Evolutionary conservation across 1,140 invertebrate species (phyloP).

Genomic region (Limonius californicus): DNA sequence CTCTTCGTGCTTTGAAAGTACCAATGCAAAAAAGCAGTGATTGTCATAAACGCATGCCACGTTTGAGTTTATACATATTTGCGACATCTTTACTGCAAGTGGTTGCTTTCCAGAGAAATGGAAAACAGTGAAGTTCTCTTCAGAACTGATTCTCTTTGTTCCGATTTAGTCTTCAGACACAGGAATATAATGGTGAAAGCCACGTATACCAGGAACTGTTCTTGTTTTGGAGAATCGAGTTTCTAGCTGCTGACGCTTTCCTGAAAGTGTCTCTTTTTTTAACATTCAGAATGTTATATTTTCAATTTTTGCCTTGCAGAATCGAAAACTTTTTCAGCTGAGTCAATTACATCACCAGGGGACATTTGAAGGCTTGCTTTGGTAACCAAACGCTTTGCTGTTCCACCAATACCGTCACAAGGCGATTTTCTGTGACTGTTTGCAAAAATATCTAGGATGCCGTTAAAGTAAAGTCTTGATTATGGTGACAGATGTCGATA

Average conservation of each 20-base stretch:
- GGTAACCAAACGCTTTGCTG: neutral
- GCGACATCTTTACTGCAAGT: neutral
- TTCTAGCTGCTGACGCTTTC: neutral
- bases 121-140: neutral
- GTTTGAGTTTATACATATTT: no score
- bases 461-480: no score
- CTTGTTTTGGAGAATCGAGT: no score
- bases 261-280: no score
- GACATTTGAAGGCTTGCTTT: neutral
- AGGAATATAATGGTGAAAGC: neutral
- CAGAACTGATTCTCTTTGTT: neutral
- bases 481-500: neutral
- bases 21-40: neutral
- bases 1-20: neutral
- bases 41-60: neutral
- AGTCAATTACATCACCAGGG: neutral
- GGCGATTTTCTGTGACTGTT: no score
- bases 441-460: neutral
- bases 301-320: neutral
- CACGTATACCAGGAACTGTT: no score
- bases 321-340: neutral
- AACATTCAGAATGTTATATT: neutral
- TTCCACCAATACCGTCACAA: neutral
- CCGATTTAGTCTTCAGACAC: neutral
- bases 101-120: neutral